These are phyloP conservation scores for Epistrophe grossulariae DNA, from an alignment of 2,888 invertebrate genomes.

Conservation along the genomic window DNA sequence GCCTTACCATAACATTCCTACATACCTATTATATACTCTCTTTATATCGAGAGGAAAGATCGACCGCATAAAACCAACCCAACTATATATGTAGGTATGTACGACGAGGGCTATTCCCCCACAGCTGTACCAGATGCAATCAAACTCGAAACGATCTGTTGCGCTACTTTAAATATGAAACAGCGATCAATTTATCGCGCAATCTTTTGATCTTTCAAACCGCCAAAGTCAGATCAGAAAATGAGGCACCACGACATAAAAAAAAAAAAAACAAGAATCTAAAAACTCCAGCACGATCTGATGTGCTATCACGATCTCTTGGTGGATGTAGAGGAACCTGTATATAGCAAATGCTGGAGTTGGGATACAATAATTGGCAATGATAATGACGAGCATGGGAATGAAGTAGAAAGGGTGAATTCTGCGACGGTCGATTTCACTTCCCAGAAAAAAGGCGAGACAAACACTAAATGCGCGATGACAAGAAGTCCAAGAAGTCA, in stretches of 20 bases:
- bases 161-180: constrained; percentile 75
- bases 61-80: constrained; percentile 5
- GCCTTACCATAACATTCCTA: constrained; percentile 23
- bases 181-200: constrained; percentile 73
- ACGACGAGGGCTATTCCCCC: constrained; percentile 7
- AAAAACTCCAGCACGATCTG: constrained; percentile 58
- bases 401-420: not conserved
- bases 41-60: constrained; percentile 3
- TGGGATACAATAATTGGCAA: not conserved
- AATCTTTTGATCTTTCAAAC: constrained; percentile 74
- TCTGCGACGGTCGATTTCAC: constrained; percentile 56
- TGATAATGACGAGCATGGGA: not conserved
- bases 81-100: no score
- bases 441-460: constrained; percentile 42
- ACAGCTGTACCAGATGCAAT: constrained; percentile 59
- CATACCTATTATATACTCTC: no score
- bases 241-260: constrained; percentile 16
- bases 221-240: constrained; percentile 61
- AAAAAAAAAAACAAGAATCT: constrained; percentile 13
- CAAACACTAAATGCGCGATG: constrained; percentile 39
- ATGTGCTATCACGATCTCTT: constrained; percentile 51
- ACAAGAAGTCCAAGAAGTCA: constrained; percentile 57
- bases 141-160: constrained; percentile 70
- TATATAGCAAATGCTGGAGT: constrained; percentile 14
- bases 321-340: constrained; percentile 28